Evolutionary conservation across 1,140 invertebrate genomes (phyloP), one percentile per base, ranked within the genome.

Genomic region (Cydia pomonella): DNA sequence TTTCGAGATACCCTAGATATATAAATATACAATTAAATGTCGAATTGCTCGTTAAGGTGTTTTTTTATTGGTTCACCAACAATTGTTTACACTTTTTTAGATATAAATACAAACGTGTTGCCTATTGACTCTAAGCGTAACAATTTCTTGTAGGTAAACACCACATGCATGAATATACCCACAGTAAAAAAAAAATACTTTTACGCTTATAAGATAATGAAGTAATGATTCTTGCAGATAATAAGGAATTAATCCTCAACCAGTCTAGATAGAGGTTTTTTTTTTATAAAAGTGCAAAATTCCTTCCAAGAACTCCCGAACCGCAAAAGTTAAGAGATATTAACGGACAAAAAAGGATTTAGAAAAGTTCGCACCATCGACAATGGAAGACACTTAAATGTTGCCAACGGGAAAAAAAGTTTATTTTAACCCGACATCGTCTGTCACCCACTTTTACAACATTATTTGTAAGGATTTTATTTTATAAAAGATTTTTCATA

Each of bases 351-450:
- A 69, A 69, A 69, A 69, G 33, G 64, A 33, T 69, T 69, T 18
- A 38, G n/a, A 69, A 69, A 69, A 69, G 10, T 69, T 69, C 64
- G 64, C 64, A 38, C 64, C 64, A 69, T 69, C 64, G 64, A 69
- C 64, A 69, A 69, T 69, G 64, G 64, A 69, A 69, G 64, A 69
- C 64, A 69, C 64, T 69, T 69, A 69, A 69, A 69, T 69, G 64
- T 69, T 69, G 64, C 64, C 27, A 69, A 27, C 29, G n/a, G 16
- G 64, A 69, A 69, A 69, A n/a, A 69, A 33, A 33, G 23, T 66
- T 33, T 69, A 33, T 69, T 69, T 69, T 69, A 33, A 69, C 27
- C n/a, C 64, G 29, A 69, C 64, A 38, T 69, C 29, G 64, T 69
- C 64, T 38, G n/a, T 59, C 21, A 59, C 50, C 50, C 50, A 59